A percentile compares a stretch with the other conserved stretches of the same genome.
Evolutionary conservation across 2,797 vertebrate species (phyloP).

Genomic region (Ibycter americanus): DNA sequence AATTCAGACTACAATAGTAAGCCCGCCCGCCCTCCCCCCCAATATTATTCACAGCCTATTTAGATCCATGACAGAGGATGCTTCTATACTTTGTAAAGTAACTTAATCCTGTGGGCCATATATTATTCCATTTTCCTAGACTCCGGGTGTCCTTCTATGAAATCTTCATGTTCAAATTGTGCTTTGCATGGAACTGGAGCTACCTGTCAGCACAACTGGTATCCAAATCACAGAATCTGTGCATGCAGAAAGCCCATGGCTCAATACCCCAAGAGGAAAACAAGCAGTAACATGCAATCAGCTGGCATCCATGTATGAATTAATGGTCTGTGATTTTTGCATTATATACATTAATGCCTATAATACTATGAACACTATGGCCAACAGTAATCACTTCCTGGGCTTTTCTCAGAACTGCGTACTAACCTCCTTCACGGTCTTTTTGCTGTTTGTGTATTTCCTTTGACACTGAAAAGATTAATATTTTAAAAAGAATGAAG

Average conservation of each 20-base stretch:
- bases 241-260: neutral
- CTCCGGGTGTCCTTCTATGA: neutral
- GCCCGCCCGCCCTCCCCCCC: too few relatives aligned
- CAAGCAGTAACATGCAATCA: neutral
- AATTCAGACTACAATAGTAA: neutral
- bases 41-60: neutral
- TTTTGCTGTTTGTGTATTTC: neutral
- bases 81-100: neutral
- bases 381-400: neutral
- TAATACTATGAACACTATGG: neutral
- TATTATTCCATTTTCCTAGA: neutral
- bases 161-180: neutral
- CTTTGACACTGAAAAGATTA: neutral
- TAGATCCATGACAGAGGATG: neutral
- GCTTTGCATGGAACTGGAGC: neutral
- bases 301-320: neutral
- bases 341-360: neutral
- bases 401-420: neutral
- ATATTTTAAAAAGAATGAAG: neutral
- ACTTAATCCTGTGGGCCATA: neutral
- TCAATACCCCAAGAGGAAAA: neutral
- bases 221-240: neutral
- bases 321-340: neutral
- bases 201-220: neutral
- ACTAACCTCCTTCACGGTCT: neutral